Evolutionary conservation across 2,888 invertebrate genomes (phyloP).

Genomic region (Drosophila rellima): DNA sequence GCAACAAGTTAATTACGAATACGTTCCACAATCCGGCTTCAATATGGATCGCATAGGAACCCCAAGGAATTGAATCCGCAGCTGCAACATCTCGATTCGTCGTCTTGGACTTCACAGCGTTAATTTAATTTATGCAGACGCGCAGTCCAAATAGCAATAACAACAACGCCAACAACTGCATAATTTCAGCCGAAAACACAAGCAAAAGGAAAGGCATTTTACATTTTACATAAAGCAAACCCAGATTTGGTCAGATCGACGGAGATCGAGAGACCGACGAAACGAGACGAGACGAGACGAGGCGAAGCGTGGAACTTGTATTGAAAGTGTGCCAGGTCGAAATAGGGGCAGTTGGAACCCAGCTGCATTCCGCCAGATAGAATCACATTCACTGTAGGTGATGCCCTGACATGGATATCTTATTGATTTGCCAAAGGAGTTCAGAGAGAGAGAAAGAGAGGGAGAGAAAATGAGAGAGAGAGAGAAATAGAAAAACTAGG

Average conservation of each 20-base stretch:
- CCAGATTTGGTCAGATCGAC: constrained; percentile 37
- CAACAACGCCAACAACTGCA: constrained; percentile 29
- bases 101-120: constrained; percentile 19
- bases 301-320: constrained; percentile 24
- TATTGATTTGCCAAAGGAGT: neutral
- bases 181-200: constrained; percentile 39
- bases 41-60: constrained; percentile 38
- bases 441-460: neutral
- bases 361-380: constrained; percentile 23
- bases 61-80: constrained; percentile 44
- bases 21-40: constrained; percentile 26
- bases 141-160: constrained; percentile 38
- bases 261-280: neutral
- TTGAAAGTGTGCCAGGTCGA: constrained; percentile 51
- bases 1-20: constrained; percentile 81
- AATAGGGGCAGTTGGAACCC: constrained; percentile 15
- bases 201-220: constrained; percentile 54
- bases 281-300: neutral
- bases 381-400: constrained; percentile 18
- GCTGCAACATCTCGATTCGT: constrained; percentile 33
- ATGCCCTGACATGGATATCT: neutral
- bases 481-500: neutral
- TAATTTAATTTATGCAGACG: constrained; percentile 71
- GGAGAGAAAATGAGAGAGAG: constrained; percentile 2
- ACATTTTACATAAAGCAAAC: constrained; percentile 40